Base-by-base conservation (phyloP, 2,113 vertebrate genomes). In the Atlantisia rogersi region DNA sequence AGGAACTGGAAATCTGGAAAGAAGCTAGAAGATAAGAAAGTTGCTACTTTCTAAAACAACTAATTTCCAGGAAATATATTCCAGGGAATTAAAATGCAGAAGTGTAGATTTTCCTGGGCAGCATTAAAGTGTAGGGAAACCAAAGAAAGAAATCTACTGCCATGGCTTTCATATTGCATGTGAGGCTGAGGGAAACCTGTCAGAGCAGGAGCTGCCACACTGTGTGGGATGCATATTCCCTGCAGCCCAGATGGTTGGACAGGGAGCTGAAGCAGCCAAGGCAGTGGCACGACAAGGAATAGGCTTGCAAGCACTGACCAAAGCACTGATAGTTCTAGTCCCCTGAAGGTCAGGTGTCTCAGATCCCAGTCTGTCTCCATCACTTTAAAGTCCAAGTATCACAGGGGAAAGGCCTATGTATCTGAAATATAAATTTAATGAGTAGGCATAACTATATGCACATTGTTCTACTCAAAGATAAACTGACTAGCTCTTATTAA, bases 161-260 rank as follows among this genome's bases (percentile, higher is more conserved):
- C 31, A 35, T 48, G 21, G 4, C n/a, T 70, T 75, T 19, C 10
- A n/a, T 13, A 8, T 52, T 37, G 7, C 4, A 4, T 70, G 42
- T 35, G 32, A 55, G 0, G 0, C 53, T 53, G 62, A 67, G 16
- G 42, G 26, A 79, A 40, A 50, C 6, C 11, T 0, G 0, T 15
- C 0, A 0, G 67, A 59, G 37, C 42, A 76, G 68, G 53, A 64
- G 18, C 11, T 73, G 31, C 28, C 20, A 0, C 31, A 19, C 25
- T 19, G 22, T 25, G 48, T 0, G 3, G n/a, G 11, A 12, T 20
- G 11, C 25, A 7, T 3, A 4, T 12, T 67, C 17, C 20, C 39
- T 1, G 4, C 24, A 76, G 37, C 37, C 5, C 28, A 31, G 13
- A 2, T 17, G 15, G 10, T 32, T 26, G 55, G 35, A 9, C 25